Percentiles rank a stretch among this genome's conserved stretches.
Conservation (phyloP, 2,797 vertebrate genomes). For the Pelodytes ibericus region DNA sequence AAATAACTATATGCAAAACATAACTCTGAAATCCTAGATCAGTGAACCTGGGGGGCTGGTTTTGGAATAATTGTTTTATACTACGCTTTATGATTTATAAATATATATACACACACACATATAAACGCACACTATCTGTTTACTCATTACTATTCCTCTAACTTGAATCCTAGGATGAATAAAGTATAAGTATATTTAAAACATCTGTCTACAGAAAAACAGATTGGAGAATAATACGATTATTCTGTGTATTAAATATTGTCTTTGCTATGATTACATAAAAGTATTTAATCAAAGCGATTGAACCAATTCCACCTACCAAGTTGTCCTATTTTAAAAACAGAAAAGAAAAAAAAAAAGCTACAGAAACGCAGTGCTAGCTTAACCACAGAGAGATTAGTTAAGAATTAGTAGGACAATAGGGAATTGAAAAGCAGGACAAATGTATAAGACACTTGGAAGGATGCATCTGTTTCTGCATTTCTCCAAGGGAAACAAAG, state of each 20-base stretch:
- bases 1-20: too few relatives aligned
- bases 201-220: neutral
- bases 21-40: too few relatives aligned
- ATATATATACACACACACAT: too few relatives aligned
- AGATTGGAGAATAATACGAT: neutral
- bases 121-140: too few relatives aligned
- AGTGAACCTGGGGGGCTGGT: too few relatives aligned
- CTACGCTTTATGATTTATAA: too few relatives aligned
- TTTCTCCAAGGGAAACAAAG: constrained; percentile 61
- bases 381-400: constrained; percentile 49
- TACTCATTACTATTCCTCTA: neutral
- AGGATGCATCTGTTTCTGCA: constrained; percentile 59
- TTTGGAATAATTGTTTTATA: too few relatives aligned
- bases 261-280: constrained; percentile 15
- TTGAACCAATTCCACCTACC: constrained; percentile 17
- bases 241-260: neutral
- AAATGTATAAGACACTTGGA: constrained; percentile 41
- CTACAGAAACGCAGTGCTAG: constrained; percentile 23
- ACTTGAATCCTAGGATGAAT: neutral
- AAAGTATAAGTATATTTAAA: too few relatives aligned
- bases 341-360: constrained; percentile 8
- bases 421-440: constrained; percentile 51
- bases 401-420: constrained; percentile 53
- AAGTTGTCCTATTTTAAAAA: constrained; percentile 43
- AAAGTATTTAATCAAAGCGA: constrained; percentile 22